phyloP scores from a whole-genome alignment of 2,113 vertebrate species.

The Camelus dromedarius region DNA sequence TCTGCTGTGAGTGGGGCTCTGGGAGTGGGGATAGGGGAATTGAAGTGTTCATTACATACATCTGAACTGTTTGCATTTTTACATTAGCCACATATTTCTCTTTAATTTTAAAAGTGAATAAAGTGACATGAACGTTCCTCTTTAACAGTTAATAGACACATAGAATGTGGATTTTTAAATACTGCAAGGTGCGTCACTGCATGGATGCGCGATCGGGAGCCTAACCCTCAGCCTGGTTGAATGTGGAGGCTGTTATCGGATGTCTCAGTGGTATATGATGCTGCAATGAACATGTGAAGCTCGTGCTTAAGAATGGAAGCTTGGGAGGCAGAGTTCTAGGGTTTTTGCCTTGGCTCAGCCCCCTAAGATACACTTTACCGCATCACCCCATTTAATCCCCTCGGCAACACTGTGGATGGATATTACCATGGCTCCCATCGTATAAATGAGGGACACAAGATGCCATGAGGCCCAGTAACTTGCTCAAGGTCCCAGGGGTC shows the following conservation, averaged over 20 bases:
- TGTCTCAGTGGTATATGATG: rapidly evolving
- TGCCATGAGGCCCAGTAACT: not conserved
- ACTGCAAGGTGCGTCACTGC: not conserved
- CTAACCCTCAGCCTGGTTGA: not conserved
- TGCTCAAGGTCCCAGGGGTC: not conserved
- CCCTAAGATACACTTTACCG: rapidly evolving
- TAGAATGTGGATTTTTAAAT: not conserved
- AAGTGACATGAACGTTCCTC: not conserved
- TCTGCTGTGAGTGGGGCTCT: not conserved
- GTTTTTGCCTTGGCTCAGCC: not conserved
- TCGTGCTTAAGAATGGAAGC: not conserved
- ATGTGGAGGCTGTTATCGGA: not conserved
- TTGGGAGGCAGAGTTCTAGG: not conserved
- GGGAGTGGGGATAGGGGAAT: rapidly evolving
- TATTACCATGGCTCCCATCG: rapidly evolving
- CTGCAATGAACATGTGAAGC: rapidly evolving
- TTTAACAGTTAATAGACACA: not conserved
- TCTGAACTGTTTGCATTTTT: not conserved
- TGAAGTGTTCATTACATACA: rapidly evolving
- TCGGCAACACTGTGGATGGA: rapidly evolving
- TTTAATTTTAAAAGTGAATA: not conserved
- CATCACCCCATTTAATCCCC: not conserved
- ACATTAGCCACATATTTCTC: not conserved
- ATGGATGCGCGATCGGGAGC: rapidly evolving
- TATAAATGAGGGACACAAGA: not conserved